A percentile compares a stretch with the other conserved stretches of the same genome.
phyloP scores from a whole-genome alignment of 2,797 vertebrate species.

The Phalloptychus januarius region DNA sequence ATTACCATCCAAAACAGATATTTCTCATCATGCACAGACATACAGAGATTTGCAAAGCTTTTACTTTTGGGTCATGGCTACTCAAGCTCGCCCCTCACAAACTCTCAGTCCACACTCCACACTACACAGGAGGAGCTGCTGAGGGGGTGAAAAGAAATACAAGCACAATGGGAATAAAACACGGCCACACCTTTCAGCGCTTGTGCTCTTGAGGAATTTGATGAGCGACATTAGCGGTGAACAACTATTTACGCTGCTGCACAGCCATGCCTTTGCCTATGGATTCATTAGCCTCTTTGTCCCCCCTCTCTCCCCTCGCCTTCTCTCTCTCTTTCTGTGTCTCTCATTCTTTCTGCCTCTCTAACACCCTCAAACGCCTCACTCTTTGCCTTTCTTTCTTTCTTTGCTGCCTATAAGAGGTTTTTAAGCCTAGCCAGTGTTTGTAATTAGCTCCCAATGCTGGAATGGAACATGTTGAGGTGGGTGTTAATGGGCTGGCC shows the following conservation, averaged over 20 bases:
- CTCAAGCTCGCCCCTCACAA: slow-evolving; percentile 18
- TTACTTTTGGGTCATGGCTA: slow-evolving; percentile 49
- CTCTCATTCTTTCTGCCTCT: slow-evolving; percentile 75
- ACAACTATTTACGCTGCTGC: slow-evolving; percentile 85
- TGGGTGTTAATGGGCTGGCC: slow-evolving; percentile 88
- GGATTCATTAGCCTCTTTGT: slow-evolving; percentile 97
- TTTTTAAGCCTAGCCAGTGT: slow-evolving; percentile 89
- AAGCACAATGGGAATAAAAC: slow-evolving; percentile 66
- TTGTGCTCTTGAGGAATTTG: slow-evolving; percentile 96
- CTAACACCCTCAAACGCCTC: slow-evolving; percentile 78
- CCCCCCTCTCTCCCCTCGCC: slow-evolving; percentile 80
- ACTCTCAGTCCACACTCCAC: slow-evolving; percentile 28
- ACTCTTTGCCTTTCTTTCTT: slow-evolving; percentile 80
- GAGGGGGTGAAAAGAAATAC: slow-evolving; percentile 68
- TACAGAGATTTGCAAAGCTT: slow-evolving; percentile 29
- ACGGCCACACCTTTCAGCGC: slow-evolving; percentile 81
- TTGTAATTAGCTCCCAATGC: slow-evolving; percentile 97
- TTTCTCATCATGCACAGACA: not conserved
- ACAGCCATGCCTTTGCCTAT: slow-evolving; percentile 94
- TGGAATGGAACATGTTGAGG: slow-evolving; percentile 90
- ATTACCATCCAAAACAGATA: slow-evolving; percentile 3
- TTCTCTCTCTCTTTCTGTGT: slow-evolving; percentile 61
- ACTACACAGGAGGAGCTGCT: slow-evolving; percentile 49
- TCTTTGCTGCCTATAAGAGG: slow-evolving; percentile 92
- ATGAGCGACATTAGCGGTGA: slow-evolving; percentile 92